phyloP scores from a whole-genome alignment of 1,140 invertebrate genomes.

The Zaprionus taronus region DNA sequence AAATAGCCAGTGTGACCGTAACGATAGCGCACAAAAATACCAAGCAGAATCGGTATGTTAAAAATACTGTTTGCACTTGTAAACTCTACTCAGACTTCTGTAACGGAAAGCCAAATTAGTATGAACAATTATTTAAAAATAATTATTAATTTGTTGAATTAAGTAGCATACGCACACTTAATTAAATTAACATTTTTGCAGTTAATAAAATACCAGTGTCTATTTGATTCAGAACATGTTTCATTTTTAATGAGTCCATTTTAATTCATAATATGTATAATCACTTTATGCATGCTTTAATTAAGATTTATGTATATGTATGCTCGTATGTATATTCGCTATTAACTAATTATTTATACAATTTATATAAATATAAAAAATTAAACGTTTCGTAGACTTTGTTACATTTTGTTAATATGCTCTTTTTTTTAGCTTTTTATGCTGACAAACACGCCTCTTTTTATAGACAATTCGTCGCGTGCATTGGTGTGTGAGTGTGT shows the following conservation, averaged over 20 bases:
- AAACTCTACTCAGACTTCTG: neutral
- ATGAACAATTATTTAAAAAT: neutral
- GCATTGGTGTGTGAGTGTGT: constrained; percentile 30
- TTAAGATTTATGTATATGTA: constrained; percentile 53
- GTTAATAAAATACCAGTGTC: neutral
- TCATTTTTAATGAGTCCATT: constrained; percentile 75
- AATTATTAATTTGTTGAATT: neutral
- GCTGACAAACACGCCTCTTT: constrained; percentile 26
- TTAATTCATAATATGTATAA: constrained; percentile 77
- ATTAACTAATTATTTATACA: constrained; percentile 76
- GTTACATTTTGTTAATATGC: constrained; percentile 68
- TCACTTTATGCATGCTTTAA: constrained; percentile 81
- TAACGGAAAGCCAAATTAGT: neutral
- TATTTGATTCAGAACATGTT: constrained; percentile 21
- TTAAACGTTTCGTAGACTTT: constrained; percentile 65
- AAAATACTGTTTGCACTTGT: neutral
- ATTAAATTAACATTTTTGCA: neutral
- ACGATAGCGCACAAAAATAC: neutral
- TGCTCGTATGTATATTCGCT: constrained; percentile 53
- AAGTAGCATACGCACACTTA: neutral
- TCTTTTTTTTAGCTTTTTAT: constrained; percentile 14
- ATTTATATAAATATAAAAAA: constrained; percentile 81
- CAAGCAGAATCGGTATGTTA: constrained; percentile 2
- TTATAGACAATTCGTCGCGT: constrained; percentile 6
- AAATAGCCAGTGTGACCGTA: constrained; percentile 26